Evolutionary conservation across 2,888 invertebrate genomes (phyloP), one percentile per base, ranked within the genome.

Genomic region (Megaustenia siamemsis): DNA sequence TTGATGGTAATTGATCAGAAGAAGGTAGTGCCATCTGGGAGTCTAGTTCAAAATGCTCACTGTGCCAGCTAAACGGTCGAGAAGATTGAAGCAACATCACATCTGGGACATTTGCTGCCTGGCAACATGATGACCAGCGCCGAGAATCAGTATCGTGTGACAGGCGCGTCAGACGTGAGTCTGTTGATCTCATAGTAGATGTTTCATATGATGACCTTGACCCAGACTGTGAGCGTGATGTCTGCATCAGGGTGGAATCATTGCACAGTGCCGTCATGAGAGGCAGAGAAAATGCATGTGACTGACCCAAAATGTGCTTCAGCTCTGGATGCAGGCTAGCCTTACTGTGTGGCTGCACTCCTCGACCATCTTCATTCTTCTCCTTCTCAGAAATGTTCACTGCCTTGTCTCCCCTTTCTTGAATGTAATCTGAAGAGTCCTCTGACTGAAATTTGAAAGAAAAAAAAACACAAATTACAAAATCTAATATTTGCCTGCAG

Each of bases 221-320:
- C 77, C 90, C 88, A 60, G 84, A 84, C 75, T 80, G 79, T 21
- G 84, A 84, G 12, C 84, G 73, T 21, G 84, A 84, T 21, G 79
- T 53, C 18, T 84, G 80, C 80, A 84, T 80, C 38, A 88, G 88
- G 18, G 88, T 86, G 45, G 87, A 87, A 94, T 98, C 98, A 93
- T 98, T 98, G 95, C 98, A 98, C 90, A 98, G 95, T 24, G 98
- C 98, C 86, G 97, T 97, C 93, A 98, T 98, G 86, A 98, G 95
- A 35, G 98, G 98, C 94, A 98, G 95, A 1, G 91, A 90, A 82
- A 90, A 90, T 75, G 91, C 91, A 76, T 91, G 88, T 8, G 90
- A 88, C 87, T 91, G 89, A 24, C 90, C 90, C 24, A 91, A 87
- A 24, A 93, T 91, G 84, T 92, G 90, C 76, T 91, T 92, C 38